Base-by-base conservation (phyloP, 1,140 invertebrate species). In the Drosophila carrolli region DNA sequence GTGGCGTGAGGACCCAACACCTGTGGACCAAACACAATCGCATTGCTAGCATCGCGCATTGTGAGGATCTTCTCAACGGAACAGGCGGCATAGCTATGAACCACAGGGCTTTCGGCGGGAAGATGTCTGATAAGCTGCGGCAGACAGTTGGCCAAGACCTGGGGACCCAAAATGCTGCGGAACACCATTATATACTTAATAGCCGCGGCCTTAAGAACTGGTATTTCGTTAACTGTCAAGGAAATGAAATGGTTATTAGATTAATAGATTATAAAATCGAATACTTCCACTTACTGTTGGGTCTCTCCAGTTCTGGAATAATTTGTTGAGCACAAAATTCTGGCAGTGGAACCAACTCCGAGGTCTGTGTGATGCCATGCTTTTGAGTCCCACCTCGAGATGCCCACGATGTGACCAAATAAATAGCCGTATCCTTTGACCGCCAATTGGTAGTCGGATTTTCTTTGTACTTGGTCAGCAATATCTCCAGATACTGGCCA, bases 101-200 rank as follows among this genome's bases (percentile, higher is more conserved):
- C 97, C 6, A 99, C 98, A 35, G 95, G 94, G 92, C 95, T 95
- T n/a, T 96, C 94, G 1, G 94, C 94, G 27, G 95, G 92, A 51
- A 98, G 94, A 85, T 96, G 96, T 40, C 94, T 93, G n/a, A 95
- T 93, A 59, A 99, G 91, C 67, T 96, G 93, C 0, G 98, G 97
- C 41, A 99, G 90, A 50, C 95, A 94, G 5, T 94, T 94, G 43
- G 97, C 86, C 4, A 98, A 93, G 29, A 96, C 93, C 72, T 98
- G 96, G 38, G 94, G 94, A 0, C 98, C 96, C 53, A 99, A 93
- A 66, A 99, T 94, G 80, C 96, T 97, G 62, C 98, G 94, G 92
- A 99, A 99, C 11, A 96, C 98, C 95, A 99, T 98, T 9, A 99
- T 93, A 92, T 98, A 99, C 92, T 99, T 99, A 19, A 99, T 96